A percentile compares a stretch with the other conserved stretches of the same genome.
Conservation (phyloP, 2,888 invertebrate genomes). For the Petrolisthes manimaculis region DNA sequence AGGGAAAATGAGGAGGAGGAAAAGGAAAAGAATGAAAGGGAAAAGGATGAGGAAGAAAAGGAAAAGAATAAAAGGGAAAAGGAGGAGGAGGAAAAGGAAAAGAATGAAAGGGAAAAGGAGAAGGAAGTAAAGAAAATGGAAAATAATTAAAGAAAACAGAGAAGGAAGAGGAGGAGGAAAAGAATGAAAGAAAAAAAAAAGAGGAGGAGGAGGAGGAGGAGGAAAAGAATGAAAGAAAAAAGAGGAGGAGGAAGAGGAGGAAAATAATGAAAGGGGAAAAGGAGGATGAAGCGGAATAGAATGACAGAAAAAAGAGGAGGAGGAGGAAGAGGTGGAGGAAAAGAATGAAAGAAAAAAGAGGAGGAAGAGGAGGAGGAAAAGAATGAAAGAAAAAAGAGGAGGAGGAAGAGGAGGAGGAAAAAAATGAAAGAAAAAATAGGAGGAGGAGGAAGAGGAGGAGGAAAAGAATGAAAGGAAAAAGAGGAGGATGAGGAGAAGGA, state of each 20-base stretch:
- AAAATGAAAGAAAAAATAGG: background rate
- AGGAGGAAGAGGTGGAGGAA: background rate
- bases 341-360: background rate
- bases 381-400: background rate
- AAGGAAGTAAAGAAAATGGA: background rate
- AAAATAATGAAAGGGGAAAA: background rate
- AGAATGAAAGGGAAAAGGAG: slow-evolving; percentile 8
- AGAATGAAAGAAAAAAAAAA: background rate
- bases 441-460: background rate
- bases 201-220: too few relatives aligned
- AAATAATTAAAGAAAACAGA: background rate
- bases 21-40: background rate
- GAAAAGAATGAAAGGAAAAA: too few relatives aligned
- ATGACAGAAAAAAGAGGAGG: background rate
- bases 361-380: background rate
- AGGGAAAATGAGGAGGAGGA: background rate
- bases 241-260: slow-evolving; percentile 11
- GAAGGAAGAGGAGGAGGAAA: background rate
- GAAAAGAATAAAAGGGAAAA: too few relatives aligned
- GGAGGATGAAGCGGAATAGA: background rate
- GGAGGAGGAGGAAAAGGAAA: background rate
- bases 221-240: background rate
- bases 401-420: background rate
- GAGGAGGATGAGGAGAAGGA: background rate
- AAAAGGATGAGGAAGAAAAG: background rate